phyloP scores from a whole-genome alignment of 2,113 vertebrate species.

The Atractosteus spatula region DNA sequence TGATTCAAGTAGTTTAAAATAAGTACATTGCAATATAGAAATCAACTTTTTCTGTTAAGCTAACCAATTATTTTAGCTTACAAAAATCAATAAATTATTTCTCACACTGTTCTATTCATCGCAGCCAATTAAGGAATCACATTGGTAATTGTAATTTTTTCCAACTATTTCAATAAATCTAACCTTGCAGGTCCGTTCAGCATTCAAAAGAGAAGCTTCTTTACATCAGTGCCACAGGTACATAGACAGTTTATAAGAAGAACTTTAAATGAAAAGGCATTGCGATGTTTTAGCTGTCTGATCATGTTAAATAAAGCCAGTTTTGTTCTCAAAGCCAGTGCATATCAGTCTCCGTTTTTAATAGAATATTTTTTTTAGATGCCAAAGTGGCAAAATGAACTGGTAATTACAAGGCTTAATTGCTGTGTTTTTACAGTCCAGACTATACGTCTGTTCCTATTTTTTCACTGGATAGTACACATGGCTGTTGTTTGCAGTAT shows the following conservation, averaged over 20 bases:
- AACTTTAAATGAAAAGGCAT: constrained; percentile 36
- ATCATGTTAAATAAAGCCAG: constrained; percentile 38
- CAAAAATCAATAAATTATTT: too few species aligned
- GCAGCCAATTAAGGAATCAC: too few species aligned
- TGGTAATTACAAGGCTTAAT: constrained; percentile 67
- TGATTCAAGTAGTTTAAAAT: too few species aligned
- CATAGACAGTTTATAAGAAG: constrained; percentile 26
- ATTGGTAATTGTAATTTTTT: too few species aligned
- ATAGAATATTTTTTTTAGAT: constrained; percentile 61
- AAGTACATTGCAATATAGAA: too few species aligned
- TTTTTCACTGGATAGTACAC: constrained; percentile 34
- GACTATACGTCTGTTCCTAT: constrained; percentile 48
- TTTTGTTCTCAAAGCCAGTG: constrained; percentile 44
- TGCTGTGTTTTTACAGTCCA: constrained; percentile 63
- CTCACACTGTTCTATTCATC: too few species aligned
- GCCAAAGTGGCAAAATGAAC: constrained; percentile 55
- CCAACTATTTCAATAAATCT: too few species aligned
- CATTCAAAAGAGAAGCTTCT: neutral
- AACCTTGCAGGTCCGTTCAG: constrained; percentile 1
- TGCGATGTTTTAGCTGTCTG: constrained; percentile 36
- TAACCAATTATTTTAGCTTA: too few species aligned
- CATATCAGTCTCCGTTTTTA: constrained; percentile 61
- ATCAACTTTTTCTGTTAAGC: too few species aligned
- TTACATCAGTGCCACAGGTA: constrained; percentile 18
- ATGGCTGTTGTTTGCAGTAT: constrained; percentile 64